phyloP scores from a whole-genome alignment of 2,888 invertebrate species.

The Sphecodes monilicornis region DNA sequence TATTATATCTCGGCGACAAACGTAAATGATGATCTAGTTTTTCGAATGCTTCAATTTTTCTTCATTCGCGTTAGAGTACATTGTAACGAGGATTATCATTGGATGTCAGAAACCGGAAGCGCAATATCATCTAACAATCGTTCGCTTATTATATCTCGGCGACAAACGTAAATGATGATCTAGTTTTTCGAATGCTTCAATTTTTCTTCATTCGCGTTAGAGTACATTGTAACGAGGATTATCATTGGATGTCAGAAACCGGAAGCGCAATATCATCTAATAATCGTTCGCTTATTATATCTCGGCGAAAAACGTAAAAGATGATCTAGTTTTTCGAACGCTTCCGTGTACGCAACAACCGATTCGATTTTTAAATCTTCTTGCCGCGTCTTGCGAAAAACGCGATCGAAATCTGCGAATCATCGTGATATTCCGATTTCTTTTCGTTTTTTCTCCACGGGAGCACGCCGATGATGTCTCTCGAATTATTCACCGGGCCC shows the following conservation, averaged over 20 bases:
- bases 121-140: neutral
- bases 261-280: neutral
- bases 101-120: neutral
- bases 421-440: neutral
- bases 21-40: too few species aligned
- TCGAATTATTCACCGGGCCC: neutral
- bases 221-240: neutral
- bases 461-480: neutral
- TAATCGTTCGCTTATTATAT: neutral
- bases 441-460: neutral
- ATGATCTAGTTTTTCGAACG: neutral
- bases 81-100: neutral
- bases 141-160: neutral
- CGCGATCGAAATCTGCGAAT: neutral
- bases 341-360: neutral
- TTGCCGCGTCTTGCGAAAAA: neutral
- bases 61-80: neutral
- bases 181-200: too few species aligned
- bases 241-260: neutral
- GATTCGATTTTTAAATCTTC: neutral
- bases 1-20: neutral
- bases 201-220: neutral
- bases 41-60: too few species aligned
- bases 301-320: neutral
- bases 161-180: neutral